These are phyloP conservation scores for Mythimna albipuncta DNA, from an alignment of 2,888 invertebrate species.

Conservation along the genomic window DNA sequence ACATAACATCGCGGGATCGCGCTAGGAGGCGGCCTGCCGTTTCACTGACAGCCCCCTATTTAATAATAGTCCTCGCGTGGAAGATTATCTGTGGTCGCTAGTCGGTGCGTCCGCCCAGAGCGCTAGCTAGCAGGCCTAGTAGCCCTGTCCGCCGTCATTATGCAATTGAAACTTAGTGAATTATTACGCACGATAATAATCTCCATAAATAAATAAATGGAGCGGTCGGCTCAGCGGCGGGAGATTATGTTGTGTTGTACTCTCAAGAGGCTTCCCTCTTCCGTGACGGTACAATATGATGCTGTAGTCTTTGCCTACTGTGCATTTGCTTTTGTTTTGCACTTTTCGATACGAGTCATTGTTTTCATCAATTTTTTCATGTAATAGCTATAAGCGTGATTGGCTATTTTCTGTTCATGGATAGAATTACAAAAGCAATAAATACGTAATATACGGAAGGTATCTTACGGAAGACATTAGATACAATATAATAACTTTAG, in stretches of 20 bases:
- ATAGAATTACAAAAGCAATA: conserved; percentile 33
- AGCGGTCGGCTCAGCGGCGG: conserved; percentile 71
- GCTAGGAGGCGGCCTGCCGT: conserved; percentile 74
- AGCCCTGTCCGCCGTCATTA: conserved; percentile 88
- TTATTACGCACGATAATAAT: conserved; percentile 90
- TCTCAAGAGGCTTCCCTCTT: conserved; percentile 57
- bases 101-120: conserved; percentile 83
- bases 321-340: conserved; percentile 16
- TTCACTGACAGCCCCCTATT: conserved; percentile 84
- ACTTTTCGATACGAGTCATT: not conserved
- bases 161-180: conserved; percentile 91
- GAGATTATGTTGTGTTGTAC: conserved; percentile 74
- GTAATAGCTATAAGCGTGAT: conserved; percentile 3
- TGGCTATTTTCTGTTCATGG: conserved; percentile 8
- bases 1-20: conserved; percentile 62
- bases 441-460: conserved; percentile 39
- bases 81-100: conserved; percentile 82
- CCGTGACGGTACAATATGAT: conserved; percentile 45
- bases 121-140: conserved; percentile 75
- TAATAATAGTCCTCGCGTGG: conserved; percentile 85
- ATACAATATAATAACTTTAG: conserved; percentile 24
- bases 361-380: not conserved
- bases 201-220: conserved; percentile 89
- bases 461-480: conserved; percentile 18
- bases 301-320: conserved; percentile 23